Conservation (phyloP, 2,888 invertebrate species). For the Strigamia crassipes region DNA sequence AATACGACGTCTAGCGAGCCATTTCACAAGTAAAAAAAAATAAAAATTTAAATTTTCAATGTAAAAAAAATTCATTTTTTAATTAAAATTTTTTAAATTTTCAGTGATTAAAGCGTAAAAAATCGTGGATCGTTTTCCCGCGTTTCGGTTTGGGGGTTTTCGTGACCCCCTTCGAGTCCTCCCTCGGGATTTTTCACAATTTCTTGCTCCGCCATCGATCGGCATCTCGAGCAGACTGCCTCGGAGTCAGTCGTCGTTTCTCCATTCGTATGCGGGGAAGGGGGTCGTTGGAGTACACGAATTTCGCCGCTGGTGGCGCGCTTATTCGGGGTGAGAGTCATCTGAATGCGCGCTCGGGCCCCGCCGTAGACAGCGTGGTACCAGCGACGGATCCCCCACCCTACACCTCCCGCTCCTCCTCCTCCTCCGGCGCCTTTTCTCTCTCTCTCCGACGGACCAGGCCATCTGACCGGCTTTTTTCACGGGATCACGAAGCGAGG, state of each 20-base stretch:
- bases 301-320: constrained; percentile 21
- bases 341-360: neutral
- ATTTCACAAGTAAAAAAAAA: too few species aligned
- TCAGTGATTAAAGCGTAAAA: too few species aligned
- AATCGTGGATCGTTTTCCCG: too few species aligned
- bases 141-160: too few species aligned
- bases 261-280: constrained; percentile 5
- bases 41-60: too few species aligned
- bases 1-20: neutral
- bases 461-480: too few species aligned
- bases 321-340: neutral
- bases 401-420: neutral
- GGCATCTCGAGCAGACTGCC: constrained; percentile 25
- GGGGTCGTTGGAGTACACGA: neutral
- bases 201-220: constrained; percentile 6
- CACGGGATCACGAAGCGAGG: neutral
- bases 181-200: neutral
- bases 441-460: neutral
- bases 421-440: neutral
- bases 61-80: too few species aligned
- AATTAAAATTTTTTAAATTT: too few species aligned
- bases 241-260: neutral
- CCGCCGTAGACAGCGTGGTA: constrained; percentile 24
- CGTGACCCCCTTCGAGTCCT: neutral
- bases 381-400: neutral